A percentile compares a stretch with the other conserved stretches of the same genome.
Evolutionary conservation across 2,797 vertebrate genomes (phyloP).

Genomic region (Choloepus didactylus): DNA sequence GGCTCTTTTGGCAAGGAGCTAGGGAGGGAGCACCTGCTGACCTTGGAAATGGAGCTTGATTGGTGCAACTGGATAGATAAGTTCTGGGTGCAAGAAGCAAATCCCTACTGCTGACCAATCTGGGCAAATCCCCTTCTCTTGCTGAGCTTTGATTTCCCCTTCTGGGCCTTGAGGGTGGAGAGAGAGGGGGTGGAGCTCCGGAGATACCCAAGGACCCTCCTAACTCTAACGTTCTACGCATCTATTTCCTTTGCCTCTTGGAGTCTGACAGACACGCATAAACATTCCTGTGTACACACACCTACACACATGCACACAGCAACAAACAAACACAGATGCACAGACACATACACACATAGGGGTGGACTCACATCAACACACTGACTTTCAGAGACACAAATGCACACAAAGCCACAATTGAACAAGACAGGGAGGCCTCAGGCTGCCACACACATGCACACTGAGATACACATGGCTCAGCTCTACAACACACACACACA

Average conservation of each 20-base stretch:
- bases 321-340: background rate
- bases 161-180: background rate
- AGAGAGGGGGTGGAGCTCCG: background rate
- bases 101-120: background rate
- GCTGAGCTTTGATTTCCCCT: background rate
- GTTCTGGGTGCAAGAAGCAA: background rate
- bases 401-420: background rate
- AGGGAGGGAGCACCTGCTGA: background rate
- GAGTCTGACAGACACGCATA: slow-evolving; percentile 39
- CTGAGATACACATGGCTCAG: background rate
- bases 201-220: background rate
- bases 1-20: background rate
- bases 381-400: background rate
- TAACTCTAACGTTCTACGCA: background rate
- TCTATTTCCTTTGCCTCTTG: slow-evolving; percentile 50
- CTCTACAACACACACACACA: background rate
- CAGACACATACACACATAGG: background rate
- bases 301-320: background rate
- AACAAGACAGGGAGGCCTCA: background rate
- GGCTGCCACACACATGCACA: background rate
- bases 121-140: background rate
- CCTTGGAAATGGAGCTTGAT: background rate
- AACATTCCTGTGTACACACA: background rate
- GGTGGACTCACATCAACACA: background rate
- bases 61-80: background rate